A percentile compares a stretch with the other conserved stretches of the same genome.
These are phyloP conservation scores for Acronicta psi DNA, from an alignment of 2,888 invertebrate species.

Conservation along the genomic window DNA sequence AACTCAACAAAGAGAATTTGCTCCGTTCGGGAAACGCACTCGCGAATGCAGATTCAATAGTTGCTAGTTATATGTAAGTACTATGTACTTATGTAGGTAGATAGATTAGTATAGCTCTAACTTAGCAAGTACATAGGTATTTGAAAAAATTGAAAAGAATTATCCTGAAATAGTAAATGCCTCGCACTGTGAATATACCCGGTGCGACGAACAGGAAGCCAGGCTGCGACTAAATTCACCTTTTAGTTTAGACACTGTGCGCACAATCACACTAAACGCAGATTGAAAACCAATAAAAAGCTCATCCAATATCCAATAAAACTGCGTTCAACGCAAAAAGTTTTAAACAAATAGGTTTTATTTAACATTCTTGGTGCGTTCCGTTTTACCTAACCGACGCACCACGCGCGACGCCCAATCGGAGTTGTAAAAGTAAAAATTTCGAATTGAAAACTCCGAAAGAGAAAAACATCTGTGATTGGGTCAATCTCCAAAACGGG, in stretches of 20 bases:
- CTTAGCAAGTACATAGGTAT: no score
- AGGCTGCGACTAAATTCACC: constrained; percentile 3
- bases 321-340: constrained; percentile 52
- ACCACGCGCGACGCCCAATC: constrained; percentile 66
- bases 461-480: no score
- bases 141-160: no score
- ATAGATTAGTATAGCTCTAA: no score
- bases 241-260: constrained; percentile 26
- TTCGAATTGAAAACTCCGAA: constrained; percentile 54
- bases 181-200: not conserved
- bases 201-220: constrained; percentile 2
- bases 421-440: constrained; percentile 64
- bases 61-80: no score
- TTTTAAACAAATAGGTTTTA: constrained; percentile 59
- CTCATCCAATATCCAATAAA: constrained; percentile 68
- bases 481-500: no score
- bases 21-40: no score
- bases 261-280: constrained; percentile 60
- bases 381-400: constrained; percentile 57
- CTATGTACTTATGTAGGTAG: no score
- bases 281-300: constrained; percentile 69
- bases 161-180: no score
- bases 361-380: constrained; percentile 74
- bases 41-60: no score
- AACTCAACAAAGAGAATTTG: no score